Base-by-base conservation (phyloP, 2,113 vertebrate genomes). In the Sinocyclocheilus grahami region DNA sequence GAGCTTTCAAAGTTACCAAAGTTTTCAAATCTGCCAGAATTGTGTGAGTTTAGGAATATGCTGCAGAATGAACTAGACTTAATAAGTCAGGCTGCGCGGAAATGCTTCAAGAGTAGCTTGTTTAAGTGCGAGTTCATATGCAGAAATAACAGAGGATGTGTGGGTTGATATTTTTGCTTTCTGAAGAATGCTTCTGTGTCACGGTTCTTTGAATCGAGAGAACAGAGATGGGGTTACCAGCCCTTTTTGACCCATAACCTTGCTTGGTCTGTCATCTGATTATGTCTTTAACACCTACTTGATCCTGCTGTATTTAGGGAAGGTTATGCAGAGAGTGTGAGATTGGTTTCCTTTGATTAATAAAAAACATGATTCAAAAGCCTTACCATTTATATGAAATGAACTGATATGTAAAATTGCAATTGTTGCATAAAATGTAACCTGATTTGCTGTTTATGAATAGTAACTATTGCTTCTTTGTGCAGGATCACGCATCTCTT, bases 111-210 rank as follows among this genome's bases (percentile, higher is more conserved):
- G 24, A 78, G 24, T 20, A 78, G 51, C 48, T 18, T 78, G 51
- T 55, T 37, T 13, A 58, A 6, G 30, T 78, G 53, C 39, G 53
- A 30, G 75, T 18, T 60, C 53, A 78, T n/a, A 22, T 20, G 77
- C 77, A 60, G 20, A 79, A 79, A 60, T 79, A 79, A 39, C 77
- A 80, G 33, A 79, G 37, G 33, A 42, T 62, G 37, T 63, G 9
- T n/a, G 22, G 20, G 53, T 11, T 53, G 8, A 27, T 79, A 62
- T 63, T 62, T 80, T 14, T 39, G 78, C 11, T 39, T n/a, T 79
- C 37, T 80, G n/a, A 63, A 80, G 22, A 46, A 80, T 63, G 58
- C 55, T 63, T 24, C 55, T 63, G 33, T 80, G 55, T 63, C 78
- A 80, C 58, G 22, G 22, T 42, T 37, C 58, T 63, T 24, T 80